Conservation (phyloP, 2,113 vertebrate genomes). For the Mormyrus lacerda region DNA sequence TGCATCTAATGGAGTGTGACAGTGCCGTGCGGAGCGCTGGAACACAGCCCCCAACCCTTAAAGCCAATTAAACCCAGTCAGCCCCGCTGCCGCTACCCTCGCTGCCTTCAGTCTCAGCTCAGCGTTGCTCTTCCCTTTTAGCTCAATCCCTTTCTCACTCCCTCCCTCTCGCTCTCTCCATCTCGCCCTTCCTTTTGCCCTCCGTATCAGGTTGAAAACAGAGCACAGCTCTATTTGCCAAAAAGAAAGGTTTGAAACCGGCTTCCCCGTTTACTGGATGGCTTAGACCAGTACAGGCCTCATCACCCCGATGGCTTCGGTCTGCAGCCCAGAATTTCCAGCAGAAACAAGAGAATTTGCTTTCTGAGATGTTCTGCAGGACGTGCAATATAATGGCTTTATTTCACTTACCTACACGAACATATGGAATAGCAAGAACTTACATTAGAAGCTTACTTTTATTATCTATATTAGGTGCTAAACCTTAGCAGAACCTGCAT, state of each 20-base stretch:
- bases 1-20: slow-evolving; percentile 93
- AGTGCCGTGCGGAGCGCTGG: slow-evolving; percentile 78
- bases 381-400: not conserved
- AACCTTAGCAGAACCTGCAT: not conserved
- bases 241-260: not conserved
- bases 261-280: not conserved
- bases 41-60: slow-evolving; percentile 72
- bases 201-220: not conserved
- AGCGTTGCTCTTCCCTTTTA: not conserved
- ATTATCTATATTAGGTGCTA: not conserved
- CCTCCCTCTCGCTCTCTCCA: not conserved
- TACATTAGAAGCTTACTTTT: not conserved
- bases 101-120: not conserved
- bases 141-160: slow-evolving; percentile 14
- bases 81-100: slow-evolving; percentile 20
- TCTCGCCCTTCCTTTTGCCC: not conserved
- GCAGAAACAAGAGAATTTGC: not conserved
- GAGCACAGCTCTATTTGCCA: not conserved
- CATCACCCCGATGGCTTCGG: not conserved
- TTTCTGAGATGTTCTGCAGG: not conserved
- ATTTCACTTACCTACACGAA: not conserved
- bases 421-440: not conserved
- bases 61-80: slow-evolving; percentile 76
- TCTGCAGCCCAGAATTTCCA: not conserved
- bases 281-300: not conserved